Conservation (phyloP, 1,140 invertebrate genomes). For the Mercenaria mercenaria region DNA sequence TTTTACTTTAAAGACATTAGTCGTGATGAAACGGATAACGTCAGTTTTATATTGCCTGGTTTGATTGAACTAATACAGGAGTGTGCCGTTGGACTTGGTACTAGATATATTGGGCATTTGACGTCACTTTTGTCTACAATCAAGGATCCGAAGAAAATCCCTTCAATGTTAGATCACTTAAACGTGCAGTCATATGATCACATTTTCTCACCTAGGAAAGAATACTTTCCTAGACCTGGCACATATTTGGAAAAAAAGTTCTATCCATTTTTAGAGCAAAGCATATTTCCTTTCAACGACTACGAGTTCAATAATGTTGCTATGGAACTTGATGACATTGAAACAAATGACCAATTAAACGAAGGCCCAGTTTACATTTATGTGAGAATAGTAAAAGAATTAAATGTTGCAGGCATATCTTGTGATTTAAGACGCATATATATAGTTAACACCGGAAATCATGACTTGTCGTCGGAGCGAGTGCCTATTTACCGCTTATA, state of each 20-base stretch:
- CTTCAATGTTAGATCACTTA: neutral
- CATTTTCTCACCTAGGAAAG: neutral
- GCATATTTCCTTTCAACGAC: slow-evolving; percentile 46
- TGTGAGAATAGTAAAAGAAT: neutral
- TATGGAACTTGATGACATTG: slow-evolving; percentile 76
- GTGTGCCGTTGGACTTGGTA: neutral
- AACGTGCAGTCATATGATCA: neutral
- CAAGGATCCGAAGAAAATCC: neutral
- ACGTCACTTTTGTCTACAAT: neutral
- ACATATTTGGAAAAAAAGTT: slow-evolving; percentile 49
- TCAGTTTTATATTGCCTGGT: neutral
- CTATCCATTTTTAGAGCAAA: slow-evolving; percentile 42
- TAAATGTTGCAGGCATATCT: neutral
- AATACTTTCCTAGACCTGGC: slow-evolving; percentile 38
- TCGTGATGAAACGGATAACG: too few species aligned
- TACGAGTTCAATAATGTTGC: slow-evolving; percentile 74
- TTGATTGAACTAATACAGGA: neutral
- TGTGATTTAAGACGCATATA: neutral
- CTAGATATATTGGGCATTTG: neutral
- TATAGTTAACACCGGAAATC: neutral
- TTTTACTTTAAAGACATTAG: neutral
- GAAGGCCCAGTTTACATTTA: slow-evolving; percentile 10
- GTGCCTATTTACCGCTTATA: slow-evolving; percentile 74
- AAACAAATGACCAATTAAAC: too few species aligned
- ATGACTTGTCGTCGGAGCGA: slow-evolving; percentile 16